Conservation (phyloP, 2,797 vertebrate species). For the Pangasius krempfi region DNA sequence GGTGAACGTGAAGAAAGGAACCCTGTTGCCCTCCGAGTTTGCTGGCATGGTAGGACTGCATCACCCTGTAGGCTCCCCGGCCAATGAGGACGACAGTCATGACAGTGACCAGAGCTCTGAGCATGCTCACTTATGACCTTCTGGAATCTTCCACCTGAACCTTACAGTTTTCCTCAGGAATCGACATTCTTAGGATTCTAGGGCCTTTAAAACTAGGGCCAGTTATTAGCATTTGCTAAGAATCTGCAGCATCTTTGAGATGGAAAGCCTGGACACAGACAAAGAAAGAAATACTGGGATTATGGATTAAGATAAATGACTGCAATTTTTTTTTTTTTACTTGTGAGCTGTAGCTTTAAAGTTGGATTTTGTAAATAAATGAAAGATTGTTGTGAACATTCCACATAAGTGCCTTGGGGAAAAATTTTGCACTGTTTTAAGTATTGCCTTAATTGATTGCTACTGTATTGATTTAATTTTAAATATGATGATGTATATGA, state of each 20-base stretch:
- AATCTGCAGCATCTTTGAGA: constrained; percentile 13
- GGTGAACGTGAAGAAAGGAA: constrained; percentile 89
- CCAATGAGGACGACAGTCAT: constrained; percentile 82
- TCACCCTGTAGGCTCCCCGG: constrained; percentile 82
- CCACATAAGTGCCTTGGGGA: constrained; percentile 72
- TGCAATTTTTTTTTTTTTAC: background rate
- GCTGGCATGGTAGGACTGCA: constrained; percentile 82
- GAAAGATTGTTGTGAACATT: constrained; percentile 79
- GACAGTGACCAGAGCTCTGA: constrained; percentile 90
- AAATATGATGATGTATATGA: constrained; percentile 13
- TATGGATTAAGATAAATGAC: constrained; percentile 24
- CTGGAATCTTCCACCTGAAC: constrained; percentile 35
- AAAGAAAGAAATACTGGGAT: background rate
- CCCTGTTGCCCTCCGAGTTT: constrained; percentile 85
- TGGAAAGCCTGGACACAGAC: background rate
- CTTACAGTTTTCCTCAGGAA: constrained; percentile 58
- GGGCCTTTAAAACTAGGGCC: constrained; percentile 30
- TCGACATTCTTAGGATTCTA: constrained; percentile 34
- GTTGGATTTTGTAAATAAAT: constrained; percentile 66
- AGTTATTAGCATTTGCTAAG: background rate
- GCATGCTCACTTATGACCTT: constrained; percentile 84
- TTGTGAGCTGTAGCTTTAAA: constrained; percentile 54
- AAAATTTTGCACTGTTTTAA: constrained; percentile 83
- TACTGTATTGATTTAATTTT: constrained; percentile 58
- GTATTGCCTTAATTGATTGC: constrained; percentile 70